A percentile compares a stretch with the other conserved stretches of the same genome.
Evolutionary conservation across 2,797 vertebrate species (phyloP).

Genomic region (Gymnoscopelus microlampas): DNA sequence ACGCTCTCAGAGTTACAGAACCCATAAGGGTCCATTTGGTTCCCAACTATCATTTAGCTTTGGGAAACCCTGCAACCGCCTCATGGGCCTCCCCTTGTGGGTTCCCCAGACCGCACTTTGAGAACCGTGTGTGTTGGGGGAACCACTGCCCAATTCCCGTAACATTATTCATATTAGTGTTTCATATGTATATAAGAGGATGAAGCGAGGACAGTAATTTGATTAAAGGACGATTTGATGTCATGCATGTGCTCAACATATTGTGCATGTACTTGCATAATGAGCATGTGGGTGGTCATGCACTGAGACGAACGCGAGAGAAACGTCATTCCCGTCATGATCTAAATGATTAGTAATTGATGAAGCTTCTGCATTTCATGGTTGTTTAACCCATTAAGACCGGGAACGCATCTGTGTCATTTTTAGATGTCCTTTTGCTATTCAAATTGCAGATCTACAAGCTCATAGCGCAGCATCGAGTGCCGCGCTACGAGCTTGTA

Average conservation of each 20-base stretch:
- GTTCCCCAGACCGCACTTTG: not conserved
- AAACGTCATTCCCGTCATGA: slow-evolving; percentile 4
- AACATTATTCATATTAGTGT: not conserved
- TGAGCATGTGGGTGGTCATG: not conserved
- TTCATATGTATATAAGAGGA: not conserved
- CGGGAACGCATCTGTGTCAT: no score
- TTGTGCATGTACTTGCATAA: not conserved
- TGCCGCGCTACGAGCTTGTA: no score
- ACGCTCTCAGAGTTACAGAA: no score
- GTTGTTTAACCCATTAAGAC: no score
- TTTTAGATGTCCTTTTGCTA: no score
- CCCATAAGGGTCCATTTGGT: no score
- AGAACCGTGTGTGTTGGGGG: not conserved
- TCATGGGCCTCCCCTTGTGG: no score
- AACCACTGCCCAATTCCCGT: not conserved
- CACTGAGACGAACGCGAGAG: not conserved
- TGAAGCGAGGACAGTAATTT: not conserved
- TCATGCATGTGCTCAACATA: not conserved
- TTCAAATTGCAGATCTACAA: no score
- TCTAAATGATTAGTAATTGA: slow-evolving; percentile 39
- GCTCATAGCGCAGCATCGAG: no score
- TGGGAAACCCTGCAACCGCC: no score
- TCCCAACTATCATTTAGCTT: no score
- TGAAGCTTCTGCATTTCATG: slow-evolving; percentile 31
- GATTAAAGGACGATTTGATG: not conserved